Conservation (phyloP, 2,113 vertebrate species). For the Myotis davidii region DNA sequence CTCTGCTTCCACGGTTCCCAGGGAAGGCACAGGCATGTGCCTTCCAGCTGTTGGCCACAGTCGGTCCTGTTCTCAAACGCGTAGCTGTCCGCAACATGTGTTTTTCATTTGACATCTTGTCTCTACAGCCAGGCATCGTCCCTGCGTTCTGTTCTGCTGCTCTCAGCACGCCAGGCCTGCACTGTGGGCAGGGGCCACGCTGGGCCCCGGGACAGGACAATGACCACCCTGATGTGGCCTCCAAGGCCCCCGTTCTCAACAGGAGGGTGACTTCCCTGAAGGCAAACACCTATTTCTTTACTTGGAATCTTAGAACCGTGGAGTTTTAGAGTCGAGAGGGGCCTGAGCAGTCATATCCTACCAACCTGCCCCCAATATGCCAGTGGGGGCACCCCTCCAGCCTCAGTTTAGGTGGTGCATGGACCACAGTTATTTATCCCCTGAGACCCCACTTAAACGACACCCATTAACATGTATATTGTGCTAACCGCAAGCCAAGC, state of each 20-base stretch:
- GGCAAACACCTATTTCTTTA: neutral
- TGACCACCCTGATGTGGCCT: neutral
- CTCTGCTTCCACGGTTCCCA: neutral
- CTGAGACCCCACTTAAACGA: neutral
- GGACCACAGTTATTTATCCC: neutral
- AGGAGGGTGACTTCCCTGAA: neutral
- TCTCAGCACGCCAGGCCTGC: neutral
- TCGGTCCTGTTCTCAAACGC: neutral
- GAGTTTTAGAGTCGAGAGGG: neutral
- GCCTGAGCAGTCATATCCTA: neutral
- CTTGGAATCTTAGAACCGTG: neutral
- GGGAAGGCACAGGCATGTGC: too few species aligned
- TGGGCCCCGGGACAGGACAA: neutral
- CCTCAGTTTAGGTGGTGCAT: neutral
- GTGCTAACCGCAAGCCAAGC: neutral
- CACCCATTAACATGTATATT: accelerated
- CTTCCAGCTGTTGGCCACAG: neutral
- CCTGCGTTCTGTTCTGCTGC: neutral
- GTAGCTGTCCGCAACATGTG: neutral
- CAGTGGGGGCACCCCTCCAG: neutral
- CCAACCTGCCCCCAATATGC: neutral
- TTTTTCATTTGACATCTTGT: neutral
- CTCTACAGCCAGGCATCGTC: neutral
- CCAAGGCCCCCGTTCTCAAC: neutral
- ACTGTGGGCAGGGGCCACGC: too few species aligned